phyloP scores from a whole-genome alignment of 2,113 vertebrate genomes.

The Cnemophilus loriae region DNA sequence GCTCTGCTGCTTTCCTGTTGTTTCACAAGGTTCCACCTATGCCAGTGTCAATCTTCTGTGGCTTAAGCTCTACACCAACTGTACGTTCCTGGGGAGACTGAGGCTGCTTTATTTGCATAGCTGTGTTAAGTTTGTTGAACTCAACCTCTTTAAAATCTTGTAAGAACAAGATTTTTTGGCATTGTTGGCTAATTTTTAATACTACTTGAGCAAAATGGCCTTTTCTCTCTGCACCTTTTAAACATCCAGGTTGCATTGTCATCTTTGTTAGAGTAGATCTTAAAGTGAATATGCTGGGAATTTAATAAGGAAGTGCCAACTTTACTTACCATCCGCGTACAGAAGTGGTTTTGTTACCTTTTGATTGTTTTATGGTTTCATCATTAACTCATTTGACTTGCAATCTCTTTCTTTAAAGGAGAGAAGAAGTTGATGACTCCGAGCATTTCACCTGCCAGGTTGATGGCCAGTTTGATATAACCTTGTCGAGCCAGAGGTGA shows the following conservation, averaged over 20 bases:
- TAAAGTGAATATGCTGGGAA: not conserved
- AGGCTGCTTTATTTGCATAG: not conserved
- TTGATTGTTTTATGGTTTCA: not conserved
- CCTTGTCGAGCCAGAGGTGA: constrained; percentile 37
- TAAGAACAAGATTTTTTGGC: not conserved
- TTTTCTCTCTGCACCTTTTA: not conserved
- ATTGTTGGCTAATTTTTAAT: not conserved
- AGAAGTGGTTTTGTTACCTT: not conserved
- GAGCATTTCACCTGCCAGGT: constrained; percentile 54
- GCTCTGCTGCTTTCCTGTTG: not conserved
- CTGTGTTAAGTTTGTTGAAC: not conserved
- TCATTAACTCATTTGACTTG: not conserved
- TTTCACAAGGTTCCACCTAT: not conserved
- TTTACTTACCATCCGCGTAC: not conserved
- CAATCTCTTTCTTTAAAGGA: constrained; percentile 37
- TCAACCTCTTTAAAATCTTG: not conserved
- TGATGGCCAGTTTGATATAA: constrained; percentile 56
- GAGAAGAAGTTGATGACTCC: constrained; percentile 44
- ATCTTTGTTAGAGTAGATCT: not conserved
- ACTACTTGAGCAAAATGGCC: not conserved
- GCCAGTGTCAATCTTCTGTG: not conserved
- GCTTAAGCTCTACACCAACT: not conserved
- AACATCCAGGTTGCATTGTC: not conserved
- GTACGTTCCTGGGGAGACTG: not conserved
- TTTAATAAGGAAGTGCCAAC: not conserved